These are phyloP conservation scores for Argyresthia albistria DNA, from an alignment of 2,888 invertebrate genomes.

Conservation along the genomic window DNA sequence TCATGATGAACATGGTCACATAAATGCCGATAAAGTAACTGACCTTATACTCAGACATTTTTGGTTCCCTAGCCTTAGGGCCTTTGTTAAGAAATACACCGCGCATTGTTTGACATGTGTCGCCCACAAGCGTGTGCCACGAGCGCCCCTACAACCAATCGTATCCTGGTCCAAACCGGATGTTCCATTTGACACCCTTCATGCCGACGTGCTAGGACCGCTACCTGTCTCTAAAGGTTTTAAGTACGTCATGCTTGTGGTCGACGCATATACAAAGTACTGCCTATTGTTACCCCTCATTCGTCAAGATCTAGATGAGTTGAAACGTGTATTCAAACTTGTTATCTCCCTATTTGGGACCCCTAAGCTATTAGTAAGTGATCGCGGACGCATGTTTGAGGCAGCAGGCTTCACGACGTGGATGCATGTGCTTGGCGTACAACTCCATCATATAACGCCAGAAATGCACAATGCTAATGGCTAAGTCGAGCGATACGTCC, in stretches of 20 bases:
- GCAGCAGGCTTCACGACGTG: not conserved
- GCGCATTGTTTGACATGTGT: conserved; percentile 4
- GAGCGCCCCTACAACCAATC: conserved; percentile 4
- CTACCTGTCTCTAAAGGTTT: conserved; percentile 4
- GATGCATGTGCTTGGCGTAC: conserved; percentile 3
- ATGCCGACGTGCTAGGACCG: conserved; percentile 7
- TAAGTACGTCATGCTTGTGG: conserved; percentile 3
- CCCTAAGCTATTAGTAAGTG: conserved; percentile 4
- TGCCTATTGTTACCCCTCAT: conserved; percentile 1
- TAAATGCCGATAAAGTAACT: conserved; percentile 5
- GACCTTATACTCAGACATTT: conserved; percentile 7
- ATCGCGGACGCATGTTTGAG: conserved; percentile 9
- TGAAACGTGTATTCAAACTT: not conserved
- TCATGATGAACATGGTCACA: conserved; percentile 9
- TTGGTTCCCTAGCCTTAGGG: conserved; percentile 6
- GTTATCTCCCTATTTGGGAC: conserved; percentile 7
- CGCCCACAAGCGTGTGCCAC: not conserved
- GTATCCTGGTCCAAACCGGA: conserved; percentile 7
- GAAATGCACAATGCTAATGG: conserved; percentile 17
- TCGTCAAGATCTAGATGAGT: conserved; percentile 4
- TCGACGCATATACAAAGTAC: conserved; percentile 7
- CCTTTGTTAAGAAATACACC: conserved; percentile 4
- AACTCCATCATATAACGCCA: conserved; percentile 13
- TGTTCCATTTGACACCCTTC: conserved; percentile 7
- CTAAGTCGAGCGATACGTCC: conserved; percentile 13